Conservation (phyloP, 2,888 invertebrate genomes). For the Mimas tiliae region DNA sequence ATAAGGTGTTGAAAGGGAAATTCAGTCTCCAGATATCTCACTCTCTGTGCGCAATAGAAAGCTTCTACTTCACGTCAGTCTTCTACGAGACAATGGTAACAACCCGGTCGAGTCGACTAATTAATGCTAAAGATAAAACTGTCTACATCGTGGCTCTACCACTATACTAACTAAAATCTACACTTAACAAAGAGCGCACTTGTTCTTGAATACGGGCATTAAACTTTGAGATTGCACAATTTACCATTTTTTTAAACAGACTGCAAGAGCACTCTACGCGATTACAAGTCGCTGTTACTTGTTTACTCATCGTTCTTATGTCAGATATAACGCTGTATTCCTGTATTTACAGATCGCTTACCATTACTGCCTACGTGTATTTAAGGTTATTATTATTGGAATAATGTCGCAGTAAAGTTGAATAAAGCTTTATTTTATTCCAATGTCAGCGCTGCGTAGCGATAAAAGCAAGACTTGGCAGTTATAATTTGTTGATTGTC, state of each 20-base stretch:
- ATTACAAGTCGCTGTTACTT: conserved; percentile 28
- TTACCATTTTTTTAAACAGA: background rate
- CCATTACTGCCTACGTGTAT: conserved; percentile 12
- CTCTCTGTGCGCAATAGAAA: too few relatives aligned
- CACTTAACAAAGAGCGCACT: too few relatives aligned
- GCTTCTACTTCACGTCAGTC: too few relatives aligned
- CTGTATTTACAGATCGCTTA: background rate
- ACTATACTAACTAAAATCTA: too few relatives aligned
- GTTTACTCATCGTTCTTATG: conserved; percentile 16
- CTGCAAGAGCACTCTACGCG: background rate
- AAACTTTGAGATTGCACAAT: background rate
- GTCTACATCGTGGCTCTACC: too few relatives aligned
- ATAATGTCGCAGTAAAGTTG: conserved; percentile 26
- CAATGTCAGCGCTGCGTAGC: conserved; percentile 16
- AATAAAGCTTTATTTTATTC: conserved; percentile 23
- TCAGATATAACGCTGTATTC: background rate
- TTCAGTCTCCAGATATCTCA: too few relatives aligned
- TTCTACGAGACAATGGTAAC: too few relatives aligned
- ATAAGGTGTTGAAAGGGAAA: too few relatives aligned
- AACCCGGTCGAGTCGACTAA: too few relatives aligned
- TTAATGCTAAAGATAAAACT: too few relatives aligned
- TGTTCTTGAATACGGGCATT: too few relatives aligned
- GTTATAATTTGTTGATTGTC: conserved; percentile 10
- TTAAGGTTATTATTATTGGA: conserved; percentile 11
- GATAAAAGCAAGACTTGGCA: conserved; percentile 4